Percentiles rank a stretch among this genome's conserved stretches.
phyloP scores from a whole-genome alignment of 2,113 vertebrate genomes.

The Cacatua alba region DNA sequence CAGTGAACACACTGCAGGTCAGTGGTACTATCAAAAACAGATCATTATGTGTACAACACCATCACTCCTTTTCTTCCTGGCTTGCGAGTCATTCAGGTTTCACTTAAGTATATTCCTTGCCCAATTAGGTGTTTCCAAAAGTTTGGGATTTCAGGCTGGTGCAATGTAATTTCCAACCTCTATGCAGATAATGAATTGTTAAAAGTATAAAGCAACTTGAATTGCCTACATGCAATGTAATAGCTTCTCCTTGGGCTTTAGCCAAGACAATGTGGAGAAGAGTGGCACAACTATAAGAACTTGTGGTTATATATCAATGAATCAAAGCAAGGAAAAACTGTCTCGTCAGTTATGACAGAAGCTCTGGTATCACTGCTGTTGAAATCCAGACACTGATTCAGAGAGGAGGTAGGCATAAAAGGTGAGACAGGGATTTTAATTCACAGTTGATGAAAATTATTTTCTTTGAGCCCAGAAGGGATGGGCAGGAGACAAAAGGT shows the following conservation, averaged over 20 bases:
- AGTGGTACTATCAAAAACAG: not conserved
- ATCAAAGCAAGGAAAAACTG: not conserved
- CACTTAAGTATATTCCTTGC: not conserved
- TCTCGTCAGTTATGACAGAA: not conserved
- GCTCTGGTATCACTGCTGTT: not conserved
- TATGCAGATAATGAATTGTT: not conserved
- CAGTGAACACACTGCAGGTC: not conserved
- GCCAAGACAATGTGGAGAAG: not conserved
- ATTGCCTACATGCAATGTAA: not conserved
- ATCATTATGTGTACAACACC: not conserved
- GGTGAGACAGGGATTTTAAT: constrained; percentile 41
- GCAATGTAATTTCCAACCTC: not conserved
- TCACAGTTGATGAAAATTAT: constrained; percentile 18
- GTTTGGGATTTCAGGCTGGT: not conserved
- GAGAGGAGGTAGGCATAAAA: not conserved
- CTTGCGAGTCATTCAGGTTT: not conserved
- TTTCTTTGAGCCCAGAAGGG: constrained; percentile 9
- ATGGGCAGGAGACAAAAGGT: constrained; percentile 47
- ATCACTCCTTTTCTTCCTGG: not conserved
- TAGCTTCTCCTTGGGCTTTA: not conserved
- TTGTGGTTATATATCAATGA: not conserved
- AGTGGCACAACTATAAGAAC: not conserved
- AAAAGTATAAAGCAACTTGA: not conserved
- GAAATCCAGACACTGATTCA: not conserved
- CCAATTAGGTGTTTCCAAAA: not conserved